Conservation (phyloP, 2,888 invertebrate genomes). For the Diarsia dahlii region DNA sequence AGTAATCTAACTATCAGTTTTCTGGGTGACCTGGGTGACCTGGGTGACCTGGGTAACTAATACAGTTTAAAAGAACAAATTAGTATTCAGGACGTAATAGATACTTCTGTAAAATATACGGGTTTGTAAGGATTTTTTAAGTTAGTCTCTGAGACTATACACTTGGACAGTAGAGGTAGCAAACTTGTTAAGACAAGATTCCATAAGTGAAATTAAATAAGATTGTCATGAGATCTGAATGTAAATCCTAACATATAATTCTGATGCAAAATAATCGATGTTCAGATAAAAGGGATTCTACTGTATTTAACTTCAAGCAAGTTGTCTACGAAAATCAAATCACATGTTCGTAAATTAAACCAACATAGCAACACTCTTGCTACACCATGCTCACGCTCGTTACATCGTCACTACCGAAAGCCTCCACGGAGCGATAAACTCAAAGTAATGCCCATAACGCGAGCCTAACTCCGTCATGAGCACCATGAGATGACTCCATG, state of each 20-base stretch:
- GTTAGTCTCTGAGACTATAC: not conserved
- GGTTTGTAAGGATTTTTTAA: not conserved
- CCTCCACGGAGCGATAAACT: constrained; percentile 35
- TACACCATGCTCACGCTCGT: not conserved
- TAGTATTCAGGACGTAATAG: not conserved
- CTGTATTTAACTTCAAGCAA: not conserved
- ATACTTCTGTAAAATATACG: not conserved
- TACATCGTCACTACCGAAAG: constrained; percentile 4
- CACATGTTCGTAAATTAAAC: not conserved
- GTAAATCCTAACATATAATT: not conserved
- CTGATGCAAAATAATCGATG: not conserved
- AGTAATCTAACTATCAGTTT: too few species aligned
- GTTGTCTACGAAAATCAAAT: not conserved
- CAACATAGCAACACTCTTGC: not conserved
- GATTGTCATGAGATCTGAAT: too few species aligned
- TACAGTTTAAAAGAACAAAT: not conserved
- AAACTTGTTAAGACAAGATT: too few species aligned
- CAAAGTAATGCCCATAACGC: constrained; percentile 48
- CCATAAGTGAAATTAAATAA: not conserved
- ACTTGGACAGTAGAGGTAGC: not conserved
- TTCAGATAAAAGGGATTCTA: too few species aligned
- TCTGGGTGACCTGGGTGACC: too few species aligned
- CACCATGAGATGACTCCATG: constrained; percentile 10
- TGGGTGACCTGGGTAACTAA: not conserved
- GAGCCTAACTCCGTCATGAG: constrained; percentile 18